These are phyloP conservation scores for Rhadina sibilatrix DNA, from an alignment of 2,113 vertebrate species.

Conservation along the genomic window DNA sequence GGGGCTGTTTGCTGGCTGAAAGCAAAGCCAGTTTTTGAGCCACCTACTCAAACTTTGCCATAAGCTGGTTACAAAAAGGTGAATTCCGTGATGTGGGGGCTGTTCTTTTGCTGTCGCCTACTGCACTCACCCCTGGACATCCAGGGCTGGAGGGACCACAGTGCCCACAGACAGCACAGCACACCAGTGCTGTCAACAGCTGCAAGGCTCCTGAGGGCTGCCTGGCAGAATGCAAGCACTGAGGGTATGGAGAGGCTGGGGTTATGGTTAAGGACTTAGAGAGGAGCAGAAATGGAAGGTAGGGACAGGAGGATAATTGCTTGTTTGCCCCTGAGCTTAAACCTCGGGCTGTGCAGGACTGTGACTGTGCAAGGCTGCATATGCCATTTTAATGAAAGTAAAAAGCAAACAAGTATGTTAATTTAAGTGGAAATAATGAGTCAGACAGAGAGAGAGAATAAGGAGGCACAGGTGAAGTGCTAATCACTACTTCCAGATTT, in stretches of 20 bases:
- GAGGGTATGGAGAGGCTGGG: neutral
- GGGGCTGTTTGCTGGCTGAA: neutral
- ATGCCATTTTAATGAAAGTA: neutral
- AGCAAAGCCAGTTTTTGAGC: neutral
- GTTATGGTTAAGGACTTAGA: neutral
- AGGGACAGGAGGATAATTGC: neutral
- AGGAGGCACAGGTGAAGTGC: conserved; percentile 41
- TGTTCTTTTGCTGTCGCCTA: neutral
- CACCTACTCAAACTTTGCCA: neutral
- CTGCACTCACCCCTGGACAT: neutral
- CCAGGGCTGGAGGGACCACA: neutral
- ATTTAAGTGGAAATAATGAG: conserved; percentile 47
- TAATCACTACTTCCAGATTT: conserved; percentile 41
- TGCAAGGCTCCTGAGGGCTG: neutral
- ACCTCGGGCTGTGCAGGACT: neutral
- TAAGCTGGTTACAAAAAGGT: neutral
- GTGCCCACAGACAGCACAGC: neutral
- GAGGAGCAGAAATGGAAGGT: neutral
- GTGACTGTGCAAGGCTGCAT: neutral
- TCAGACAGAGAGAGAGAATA: neutral
- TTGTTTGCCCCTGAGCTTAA: neutral
- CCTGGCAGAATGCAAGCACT: neutral
- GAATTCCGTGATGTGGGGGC: fast-evolving
- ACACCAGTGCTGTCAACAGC: fast-evolving
- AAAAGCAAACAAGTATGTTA: conserved; percentile 12